phyloP scores from a whole-genome alignment of 2,113 vertebrate genomes.

The Atractosteus spatula region DNA sequence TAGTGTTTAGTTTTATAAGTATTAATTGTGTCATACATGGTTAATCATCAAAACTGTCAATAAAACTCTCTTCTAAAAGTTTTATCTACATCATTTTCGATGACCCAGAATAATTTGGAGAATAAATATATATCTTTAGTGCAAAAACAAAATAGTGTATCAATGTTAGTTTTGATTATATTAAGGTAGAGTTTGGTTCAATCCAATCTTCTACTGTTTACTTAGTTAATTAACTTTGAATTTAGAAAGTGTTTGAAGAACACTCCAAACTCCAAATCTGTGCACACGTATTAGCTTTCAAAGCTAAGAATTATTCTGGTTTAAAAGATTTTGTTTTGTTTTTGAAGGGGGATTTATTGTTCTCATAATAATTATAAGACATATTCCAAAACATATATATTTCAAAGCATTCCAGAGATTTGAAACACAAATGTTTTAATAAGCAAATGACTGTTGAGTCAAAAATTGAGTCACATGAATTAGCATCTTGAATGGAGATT shows the following conservation, averaged over 20 bases:
- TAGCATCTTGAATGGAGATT: too few relatives aligned
- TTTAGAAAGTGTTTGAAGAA: constrained; percentile 3
- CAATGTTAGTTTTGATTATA: not conserved
- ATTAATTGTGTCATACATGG: too few relatives aligned
- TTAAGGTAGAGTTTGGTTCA: not conserved
- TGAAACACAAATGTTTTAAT: not conserved
- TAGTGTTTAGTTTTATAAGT: too few relatives aligned
- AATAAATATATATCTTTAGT: too few relatives aligned
- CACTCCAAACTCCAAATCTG: not conserved
- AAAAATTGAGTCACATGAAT: too few relatives aligned
- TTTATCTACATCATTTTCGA: too few relatives aligned
- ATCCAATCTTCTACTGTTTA: not conserved
- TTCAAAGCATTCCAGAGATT: not conserved
- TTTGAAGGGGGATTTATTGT: constrained; percentile 5
- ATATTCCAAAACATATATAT: not conserved
- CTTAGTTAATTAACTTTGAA: not conserved
- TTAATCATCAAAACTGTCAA: too few relatives aligned
- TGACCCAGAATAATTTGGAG: too few relatives aligned
- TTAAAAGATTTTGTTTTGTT: constrained; percentile 8
- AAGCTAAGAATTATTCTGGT: constrained; percentile 12
- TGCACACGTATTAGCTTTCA: not conserved
- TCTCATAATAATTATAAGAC: not conserved
- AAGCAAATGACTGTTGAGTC: too few relatives aligned
- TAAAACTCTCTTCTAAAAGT: too few relatives aligned
- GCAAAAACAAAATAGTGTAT: too few relatives aligned